These are phyloP conservation scores for Harpegnathos saltator DNA, from an alignment of 1,140 invertebrate genomes.

Conservation along the genomic window DNA sequence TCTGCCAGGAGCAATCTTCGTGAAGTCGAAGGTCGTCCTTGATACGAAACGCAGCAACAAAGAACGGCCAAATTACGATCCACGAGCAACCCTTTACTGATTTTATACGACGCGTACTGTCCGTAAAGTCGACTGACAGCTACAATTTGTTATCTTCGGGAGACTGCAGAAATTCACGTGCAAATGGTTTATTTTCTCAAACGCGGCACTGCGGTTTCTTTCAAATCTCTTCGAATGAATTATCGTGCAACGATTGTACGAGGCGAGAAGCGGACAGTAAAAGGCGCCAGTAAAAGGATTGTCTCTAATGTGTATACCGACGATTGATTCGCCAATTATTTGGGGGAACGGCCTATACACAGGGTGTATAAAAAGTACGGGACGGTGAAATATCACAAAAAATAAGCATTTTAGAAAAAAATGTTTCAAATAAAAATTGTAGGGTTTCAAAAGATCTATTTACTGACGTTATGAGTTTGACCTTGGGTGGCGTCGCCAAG, in stretches of 20 bases:
- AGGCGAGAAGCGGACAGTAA: background rate
- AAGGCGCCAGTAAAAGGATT: background rate
- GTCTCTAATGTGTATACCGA: background rate
- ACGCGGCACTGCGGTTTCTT: conserved; percentile 35
- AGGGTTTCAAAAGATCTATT: too few species aligned
- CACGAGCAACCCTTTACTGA: conserved; percentile 51
- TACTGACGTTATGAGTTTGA: too few species aligned
- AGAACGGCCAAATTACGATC: conserved; percentile 58
- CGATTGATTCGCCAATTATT: conserved; percentile 8
- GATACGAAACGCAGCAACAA: conserved; percentile 53
- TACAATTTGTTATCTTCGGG: conserved; percentile 50
- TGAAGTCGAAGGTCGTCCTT: conserved; percentile 59
- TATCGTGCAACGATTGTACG: background rate
- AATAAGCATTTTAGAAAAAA: too few species aligned
- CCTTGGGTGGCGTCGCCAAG: too few species aligned
- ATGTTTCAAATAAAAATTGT: too few species aligned
- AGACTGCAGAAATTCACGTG: conserved; percentile 52
- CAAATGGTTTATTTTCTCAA: conserved; percentile 41
- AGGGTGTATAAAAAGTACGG: too few species aligned
- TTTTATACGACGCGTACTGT: conserved; percentile 48
- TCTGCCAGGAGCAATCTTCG: conserved; percentile 60
- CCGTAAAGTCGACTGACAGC: conserved; percentile 56
- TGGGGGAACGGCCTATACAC: background rate
- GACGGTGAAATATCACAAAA: too few species aligned
- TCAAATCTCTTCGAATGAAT: conserved; percentile 18